Base-by-base conservation (phyloP, 2,888 invertebrate genomes). In the Drosophila ezoana region DNA sequence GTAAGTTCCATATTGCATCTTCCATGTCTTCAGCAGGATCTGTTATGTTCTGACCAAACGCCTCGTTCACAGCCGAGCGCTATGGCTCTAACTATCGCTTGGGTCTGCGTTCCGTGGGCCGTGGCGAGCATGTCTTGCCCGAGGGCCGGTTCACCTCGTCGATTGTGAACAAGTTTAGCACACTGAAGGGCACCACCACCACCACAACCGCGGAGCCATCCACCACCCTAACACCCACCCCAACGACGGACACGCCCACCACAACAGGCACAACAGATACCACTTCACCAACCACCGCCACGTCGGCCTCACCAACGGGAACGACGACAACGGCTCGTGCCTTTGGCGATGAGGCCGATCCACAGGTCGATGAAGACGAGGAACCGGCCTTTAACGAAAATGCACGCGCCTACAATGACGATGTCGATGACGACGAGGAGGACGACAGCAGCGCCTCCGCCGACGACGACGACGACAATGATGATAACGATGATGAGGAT, bases 61-160 rank as follows among this genome's bases (percentile, higher is more conserved):
- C 10, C 11, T 2, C 1, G 1, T 1, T 58, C 49, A 3, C 43
- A 77, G 61, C 57, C 23, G 37, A 70, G 16, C 63, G 54, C 9
- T 60, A 53, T 0, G 16, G 73, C 23, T 73, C 65, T 16, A 70
- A 59, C 47, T 66, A 76, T 44, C 86, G 80, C 9, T 4, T 77
- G 40, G 66, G 60, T 2, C 58, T 67, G 23, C 72, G 70, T 0
- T 62, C 71, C 0, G 72, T 49, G 1, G 76, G 75, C 2, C 77
- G 77, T 4, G 45, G 66, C 23, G 84, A 80, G 44, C 49, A 77
- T 52, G 75, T 66, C 1, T 16, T 33, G 13, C 64, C 63, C 4
- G 78, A 89, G 47, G 89, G 79, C 13, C 89, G 90, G 1, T 76
- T 90, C 59, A 62, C 75, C 5, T 53, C 78, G 0, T 54, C 65